Evolutionary conservation across 2,113 vertebrate species (phyloP).

Genomic region (Tenrec ecaudatus): DNA sequence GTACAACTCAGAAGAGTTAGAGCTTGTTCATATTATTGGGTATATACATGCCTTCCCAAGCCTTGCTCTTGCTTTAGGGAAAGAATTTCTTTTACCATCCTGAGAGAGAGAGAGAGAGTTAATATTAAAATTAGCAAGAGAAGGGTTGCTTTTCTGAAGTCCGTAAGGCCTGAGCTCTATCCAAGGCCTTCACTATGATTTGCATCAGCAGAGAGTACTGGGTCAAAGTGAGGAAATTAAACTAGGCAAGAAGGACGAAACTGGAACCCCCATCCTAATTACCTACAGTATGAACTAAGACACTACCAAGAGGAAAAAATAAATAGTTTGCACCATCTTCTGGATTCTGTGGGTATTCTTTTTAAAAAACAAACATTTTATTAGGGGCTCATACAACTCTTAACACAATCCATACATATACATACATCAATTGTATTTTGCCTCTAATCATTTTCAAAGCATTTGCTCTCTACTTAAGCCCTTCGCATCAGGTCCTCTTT

Average conservation of each 20-base stretch:
- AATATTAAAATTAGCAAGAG: neutral
- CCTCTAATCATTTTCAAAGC: no score
- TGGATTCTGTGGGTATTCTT: neutral
- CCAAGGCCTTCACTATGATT: neutral
- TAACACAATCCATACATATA: no score
- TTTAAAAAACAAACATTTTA: no score
- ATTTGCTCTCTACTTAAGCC: no score
- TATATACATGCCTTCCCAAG: neutral
- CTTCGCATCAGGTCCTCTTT: no score
- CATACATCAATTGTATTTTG: no score
- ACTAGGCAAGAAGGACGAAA: neutral
- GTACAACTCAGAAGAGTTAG: conserved; percentile 18
- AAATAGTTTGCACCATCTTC: neutral
- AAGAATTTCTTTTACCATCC: no score
- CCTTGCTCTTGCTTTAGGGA: no score
- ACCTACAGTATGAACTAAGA: neutral
- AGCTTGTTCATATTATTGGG: neutral
- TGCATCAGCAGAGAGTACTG: no score
- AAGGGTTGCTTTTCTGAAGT: neutral
- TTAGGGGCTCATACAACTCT: no score
- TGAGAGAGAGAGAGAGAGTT: no score
- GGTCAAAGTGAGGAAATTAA: neutral
- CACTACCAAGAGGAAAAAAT: neutral
- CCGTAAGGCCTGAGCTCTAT: neutral
- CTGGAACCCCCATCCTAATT: neutral